Evolutionary conservation across 1,140 invertebrate genomes (phyloP).

Genomic region (Eriocheir sinensis): DNA sequence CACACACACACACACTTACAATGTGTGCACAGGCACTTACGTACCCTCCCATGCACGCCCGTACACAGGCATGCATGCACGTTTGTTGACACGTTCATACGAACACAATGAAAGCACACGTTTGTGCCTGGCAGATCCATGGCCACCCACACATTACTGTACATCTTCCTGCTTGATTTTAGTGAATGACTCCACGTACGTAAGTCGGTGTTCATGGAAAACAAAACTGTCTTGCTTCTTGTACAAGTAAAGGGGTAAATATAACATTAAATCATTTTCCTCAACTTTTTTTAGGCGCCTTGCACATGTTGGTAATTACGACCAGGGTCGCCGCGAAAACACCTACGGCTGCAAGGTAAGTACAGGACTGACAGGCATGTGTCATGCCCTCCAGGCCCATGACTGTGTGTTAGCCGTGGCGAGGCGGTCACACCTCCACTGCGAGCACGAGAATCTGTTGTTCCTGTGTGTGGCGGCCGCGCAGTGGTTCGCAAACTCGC

Average conservation of each 20-base stretch:
- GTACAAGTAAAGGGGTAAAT: too few relatives aligned
- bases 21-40: background rate
- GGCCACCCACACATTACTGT: too few relatives aligned
- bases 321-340: background rate
- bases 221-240: background rate
- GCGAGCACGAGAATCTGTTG: background rate
- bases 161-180: background rate
- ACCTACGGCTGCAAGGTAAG: background rate
- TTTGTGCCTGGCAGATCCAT: too few relatives aligned
- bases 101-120: too few relatives aligned
- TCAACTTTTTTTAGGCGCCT: background rate
- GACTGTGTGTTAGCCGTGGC: background rate
- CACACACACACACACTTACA: constrained; percentile 41
- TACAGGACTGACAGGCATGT: background rate
- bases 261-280: background rate
- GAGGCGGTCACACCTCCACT: background rate
- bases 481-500: too few relatives aligned
- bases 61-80: background rate
- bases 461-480: too few relatives aligned
- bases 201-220: too few relatives aligned
- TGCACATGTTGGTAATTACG: background rate
- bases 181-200: too few relatives aligned
- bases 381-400: background rate
- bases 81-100: background rate
- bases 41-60: background rate